Conservation (phyloP, 2,113 vertebrate genomes). For the Oreochromis spilurus region DNA sequence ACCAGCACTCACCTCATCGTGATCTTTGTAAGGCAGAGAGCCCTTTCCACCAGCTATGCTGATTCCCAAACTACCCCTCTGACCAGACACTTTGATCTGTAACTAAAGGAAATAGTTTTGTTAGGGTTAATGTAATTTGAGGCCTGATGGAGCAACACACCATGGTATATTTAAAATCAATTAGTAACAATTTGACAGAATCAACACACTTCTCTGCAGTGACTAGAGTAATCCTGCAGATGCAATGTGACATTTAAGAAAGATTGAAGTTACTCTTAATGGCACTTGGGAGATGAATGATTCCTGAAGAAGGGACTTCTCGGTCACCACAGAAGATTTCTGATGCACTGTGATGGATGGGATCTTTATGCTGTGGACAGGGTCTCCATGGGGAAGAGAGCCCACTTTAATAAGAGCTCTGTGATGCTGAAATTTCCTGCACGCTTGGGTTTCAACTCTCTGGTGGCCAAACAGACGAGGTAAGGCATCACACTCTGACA, state of each 20-base stretch:
- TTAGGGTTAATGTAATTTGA: background rate
- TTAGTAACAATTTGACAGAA: background rate
- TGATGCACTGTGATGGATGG: conserved; percentile 1
- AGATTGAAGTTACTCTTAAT: conserved; percentile 64
- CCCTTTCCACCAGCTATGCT: conserved; percentile 84
- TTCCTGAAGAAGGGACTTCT: conserved; percentile 28
- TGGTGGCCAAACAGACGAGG: conserved; percentile 26
- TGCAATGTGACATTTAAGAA: background rate
- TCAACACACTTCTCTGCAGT: background rate
- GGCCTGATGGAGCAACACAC: background rate
- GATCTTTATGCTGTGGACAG: background rate
- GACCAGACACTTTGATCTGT: conserved; percentile 80
- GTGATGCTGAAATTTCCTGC: conserved; percentile 53
- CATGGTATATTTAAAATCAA: background rate
- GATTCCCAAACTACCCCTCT: conserved; percentile 80
- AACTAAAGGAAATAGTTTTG: conserved; percentile 52
- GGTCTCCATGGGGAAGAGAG: conserved; percentile 28
- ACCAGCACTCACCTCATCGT: conserved; percentile 73
- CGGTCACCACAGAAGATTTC: background rate
- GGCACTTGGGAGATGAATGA: conserved; percentile 56
- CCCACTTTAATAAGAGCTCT: conserved; percentile 11
- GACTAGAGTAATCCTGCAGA: background rate
- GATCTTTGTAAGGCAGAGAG: conserved; percentile 80
- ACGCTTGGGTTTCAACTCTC: conserved; percentile 41
- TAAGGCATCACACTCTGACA: conserved; percentile 34